phyloP scores from a whole-genome alignment of 2,113 vertebrate genomes.

The Ameiurus melas region DNA sequence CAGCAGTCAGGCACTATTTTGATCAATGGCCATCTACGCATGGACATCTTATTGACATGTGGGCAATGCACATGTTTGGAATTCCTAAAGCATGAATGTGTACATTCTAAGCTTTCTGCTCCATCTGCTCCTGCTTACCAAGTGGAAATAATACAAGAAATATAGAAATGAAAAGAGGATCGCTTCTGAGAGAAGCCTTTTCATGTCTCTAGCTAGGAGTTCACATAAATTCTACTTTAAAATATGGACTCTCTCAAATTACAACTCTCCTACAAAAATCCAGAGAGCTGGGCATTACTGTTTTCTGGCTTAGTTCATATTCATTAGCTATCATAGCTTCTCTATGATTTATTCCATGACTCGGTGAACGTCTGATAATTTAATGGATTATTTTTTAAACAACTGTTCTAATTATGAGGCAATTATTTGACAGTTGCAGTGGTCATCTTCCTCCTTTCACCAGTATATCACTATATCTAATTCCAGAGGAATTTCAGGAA shows the following conservation, averaged over 20 bases:
- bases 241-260: background rate
- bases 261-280: background rate
- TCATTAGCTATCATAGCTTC: background rate
- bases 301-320: background rate
- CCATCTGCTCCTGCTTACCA: conserved; percentile 54
- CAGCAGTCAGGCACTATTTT: conserved; percentile 56
- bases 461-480: background rate
- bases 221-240: conserved; percentile 48
- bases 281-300: background rate
- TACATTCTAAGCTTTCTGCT: conserved; percentile 58
- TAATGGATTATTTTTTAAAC: background rate
- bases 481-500: background rate
- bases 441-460: background rate
- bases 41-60: conserved; percentile 68
- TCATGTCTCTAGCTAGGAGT: conserved; percentile 40
- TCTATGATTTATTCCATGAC: background rate
- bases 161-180: conserved; percentile 39
- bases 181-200: conserved; percentile 18
- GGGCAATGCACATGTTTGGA: conserved; percentile 65
- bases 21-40: conserved; percentile 55
- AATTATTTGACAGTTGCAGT: background rate
- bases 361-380: background rate
- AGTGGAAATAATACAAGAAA: conserved; percentile 5
- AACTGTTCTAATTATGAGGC: background rate
- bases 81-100: conserved; percentile 59